Evolutionary conservation across 2,113 vertebrate species (phyloP).

Genomic region (Corythaixoides concolor): DNA sequence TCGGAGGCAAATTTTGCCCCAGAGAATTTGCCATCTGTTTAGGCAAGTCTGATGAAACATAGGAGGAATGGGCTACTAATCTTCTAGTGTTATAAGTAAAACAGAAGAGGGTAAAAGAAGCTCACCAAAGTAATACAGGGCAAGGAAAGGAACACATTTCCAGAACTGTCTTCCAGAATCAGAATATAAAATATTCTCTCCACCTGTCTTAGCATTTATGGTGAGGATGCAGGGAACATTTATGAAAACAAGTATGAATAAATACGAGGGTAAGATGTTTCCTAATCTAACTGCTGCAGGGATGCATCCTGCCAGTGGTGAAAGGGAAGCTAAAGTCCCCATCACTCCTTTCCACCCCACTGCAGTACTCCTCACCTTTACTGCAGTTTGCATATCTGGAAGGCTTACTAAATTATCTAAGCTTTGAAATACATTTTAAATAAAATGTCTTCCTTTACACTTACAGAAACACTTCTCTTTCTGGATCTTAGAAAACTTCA

Average conservation of each 20-base stretch:
- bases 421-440: background rate
- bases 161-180: background rate
- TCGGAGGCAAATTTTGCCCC: background rate
- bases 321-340: background rate
- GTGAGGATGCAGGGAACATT: background rate
- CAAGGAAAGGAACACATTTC: background rate
- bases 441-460: background rate
- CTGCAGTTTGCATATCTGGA: background rate
- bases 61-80: background rate
- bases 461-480: background rate
- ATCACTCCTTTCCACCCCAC: background rate
- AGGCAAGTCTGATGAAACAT: background rate
- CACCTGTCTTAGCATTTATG: no score
- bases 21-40: background rate
- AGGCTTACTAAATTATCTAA: background rate
- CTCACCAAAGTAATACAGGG: background rate
- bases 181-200: background rate
- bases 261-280: background rate
- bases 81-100: background rate
- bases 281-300: background rate
- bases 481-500: background rate
- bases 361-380: background rate
- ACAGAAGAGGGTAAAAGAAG: background rate
- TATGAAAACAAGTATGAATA: background rate
- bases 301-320: background rate